phyloP scores from a whole-genome alignment of 2,113 vertebrate species.

The Machaerirhynchus nigripectus region DNA sequence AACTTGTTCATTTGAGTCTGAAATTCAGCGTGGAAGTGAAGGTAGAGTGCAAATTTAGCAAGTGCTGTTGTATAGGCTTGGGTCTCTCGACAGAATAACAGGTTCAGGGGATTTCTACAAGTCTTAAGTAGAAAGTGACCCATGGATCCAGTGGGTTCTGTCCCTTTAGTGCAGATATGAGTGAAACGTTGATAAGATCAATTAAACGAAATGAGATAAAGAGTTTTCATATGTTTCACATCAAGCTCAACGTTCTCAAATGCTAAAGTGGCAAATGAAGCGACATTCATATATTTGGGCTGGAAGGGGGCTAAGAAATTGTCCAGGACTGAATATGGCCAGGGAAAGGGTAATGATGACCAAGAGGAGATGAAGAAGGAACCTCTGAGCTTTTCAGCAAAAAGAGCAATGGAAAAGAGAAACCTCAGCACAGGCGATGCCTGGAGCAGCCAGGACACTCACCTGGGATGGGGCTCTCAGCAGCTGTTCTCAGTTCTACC shows the following conservation, averaged over 20 bases:
- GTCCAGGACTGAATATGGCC: accelerated
- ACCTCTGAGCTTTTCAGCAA: neutral
- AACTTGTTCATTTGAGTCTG: neutral
- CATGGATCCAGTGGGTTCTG: neutral
- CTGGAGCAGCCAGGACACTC: neutral
- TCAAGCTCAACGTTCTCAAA: neutral
- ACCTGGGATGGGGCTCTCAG: neutral
- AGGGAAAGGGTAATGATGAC: accelerated
- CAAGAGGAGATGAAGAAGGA: neutral
- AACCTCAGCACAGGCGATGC: neutral
- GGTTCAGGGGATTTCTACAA: neutral
- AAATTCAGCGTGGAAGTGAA: neutral
- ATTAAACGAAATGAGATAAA: neutral
- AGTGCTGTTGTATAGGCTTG: accelerated
- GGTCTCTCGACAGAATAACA: neutral
- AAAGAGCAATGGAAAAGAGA: neutral
- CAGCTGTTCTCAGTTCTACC: neutral
- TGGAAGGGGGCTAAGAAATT: neutral
- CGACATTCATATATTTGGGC: neutral
- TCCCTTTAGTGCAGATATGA: accelerated
- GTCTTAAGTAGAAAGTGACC: neutral
- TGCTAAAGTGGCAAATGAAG: neutral
- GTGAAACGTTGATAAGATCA: neutral
- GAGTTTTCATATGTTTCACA: neutral
- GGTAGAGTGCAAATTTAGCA: neutral